phyloP scores from a whole-genome alignment of 30 jellyfish, hydroid and myxozoan genomes.

The Morbakka virulenta region DNA sequence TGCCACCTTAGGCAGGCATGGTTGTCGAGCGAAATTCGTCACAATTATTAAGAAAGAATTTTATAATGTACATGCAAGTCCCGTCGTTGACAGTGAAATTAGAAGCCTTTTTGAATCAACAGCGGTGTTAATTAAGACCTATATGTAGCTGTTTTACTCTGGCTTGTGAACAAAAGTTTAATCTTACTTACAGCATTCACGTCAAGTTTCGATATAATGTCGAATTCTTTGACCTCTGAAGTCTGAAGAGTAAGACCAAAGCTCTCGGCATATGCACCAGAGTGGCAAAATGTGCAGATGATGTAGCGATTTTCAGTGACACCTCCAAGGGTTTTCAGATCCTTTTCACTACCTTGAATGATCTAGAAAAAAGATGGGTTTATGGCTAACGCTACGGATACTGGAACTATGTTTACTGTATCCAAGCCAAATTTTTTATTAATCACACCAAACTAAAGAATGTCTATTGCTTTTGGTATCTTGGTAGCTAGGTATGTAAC shows the following conservation, averaged over 20 bases:
- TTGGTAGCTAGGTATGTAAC: slow-evolving; percentile 45
- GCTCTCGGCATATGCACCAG: slow-evolving; percentile 21
- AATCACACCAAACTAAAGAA: too few relatives aligned
- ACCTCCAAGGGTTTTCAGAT: slow-evolving; percentile 2
- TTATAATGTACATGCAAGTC: slow-evolving; percentile 32
- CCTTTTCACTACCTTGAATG: slow-evolving; percentile 5
- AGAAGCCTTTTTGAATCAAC: slow-evolving; percentile 41
- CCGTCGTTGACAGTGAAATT: slow-evolving; percentile 35
- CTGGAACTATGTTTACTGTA: slow-evolving; percentile 51
- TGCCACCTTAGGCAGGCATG: slow-evolving; percentile 20
- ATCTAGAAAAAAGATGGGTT: slow-evolving; percentile 23
- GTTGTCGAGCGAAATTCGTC: slow-evolving; percentile 65
- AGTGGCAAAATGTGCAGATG: slow-evolving; percentile 62
- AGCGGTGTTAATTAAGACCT: slow-evolving; percentile 60
- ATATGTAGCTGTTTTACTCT: slow-evolving; percentile 51
- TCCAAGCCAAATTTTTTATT: slow-evolving; percentile 36
- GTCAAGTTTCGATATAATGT: slow-evolving; percentile 60
- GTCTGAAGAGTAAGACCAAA: slow-evolving; percentile 49
- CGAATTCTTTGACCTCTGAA: slow-evolving; percentile 52
- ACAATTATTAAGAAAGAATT: slow-evolving; percentile 15
- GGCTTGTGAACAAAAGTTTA: slow-evolving; percentile 34
- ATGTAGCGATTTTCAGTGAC: slow-evolving; percentile 24
- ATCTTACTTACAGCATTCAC: slow-evolving; percentile 36
- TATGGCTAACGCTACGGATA: slow-evolving; percentile 30
- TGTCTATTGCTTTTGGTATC: slow-evolving; percentile 43